These are phyloP conservation scores for Dendrocincla fuliginosa DNA, from an alignment of 2,797 vertebrate species.

Conservation along the genomic window DNA sequence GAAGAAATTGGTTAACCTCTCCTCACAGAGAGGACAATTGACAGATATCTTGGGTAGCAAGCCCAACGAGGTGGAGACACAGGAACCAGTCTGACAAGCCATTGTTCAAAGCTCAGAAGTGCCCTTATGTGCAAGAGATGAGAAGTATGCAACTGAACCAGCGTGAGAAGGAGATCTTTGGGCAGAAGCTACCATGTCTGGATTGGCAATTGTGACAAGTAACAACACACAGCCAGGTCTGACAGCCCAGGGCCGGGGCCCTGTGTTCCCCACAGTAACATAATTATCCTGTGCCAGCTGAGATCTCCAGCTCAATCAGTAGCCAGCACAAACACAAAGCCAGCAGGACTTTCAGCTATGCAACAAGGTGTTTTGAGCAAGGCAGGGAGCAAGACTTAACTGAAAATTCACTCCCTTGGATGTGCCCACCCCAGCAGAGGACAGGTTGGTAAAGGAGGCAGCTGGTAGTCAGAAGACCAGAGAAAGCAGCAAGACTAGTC, in stretches of 20 bases:
- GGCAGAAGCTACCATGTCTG: neutral
- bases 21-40: neutral
- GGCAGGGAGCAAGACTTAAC: neutral
- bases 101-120: neutral
- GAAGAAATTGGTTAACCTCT: constrained; percentile 6
- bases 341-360: fast-evolving
- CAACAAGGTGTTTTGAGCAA: neutral
- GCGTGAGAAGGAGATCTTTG: neutral
- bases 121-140: neutral
- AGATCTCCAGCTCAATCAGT: neutral
- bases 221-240: fast-evolving
- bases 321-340: neutral
- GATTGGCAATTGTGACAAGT: neutral
- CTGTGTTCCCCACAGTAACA: neutral
- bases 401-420: neutral
- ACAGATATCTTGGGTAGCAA: neutral
- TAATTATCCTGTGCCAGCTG: neutral
- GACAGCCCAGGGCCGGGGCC: neutral
- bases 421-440: neutral
- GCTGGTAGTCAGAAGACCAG: neutral
- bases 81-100: constrained; percentile 11
- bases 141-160: neutral
- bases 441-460: neutral
- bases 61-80: neutral
- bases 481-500: neutral